Evolutionary conservation across 2,888 invertebrate genomes (phyloP).

Genomic region (Strigamia maritima): DNA sequence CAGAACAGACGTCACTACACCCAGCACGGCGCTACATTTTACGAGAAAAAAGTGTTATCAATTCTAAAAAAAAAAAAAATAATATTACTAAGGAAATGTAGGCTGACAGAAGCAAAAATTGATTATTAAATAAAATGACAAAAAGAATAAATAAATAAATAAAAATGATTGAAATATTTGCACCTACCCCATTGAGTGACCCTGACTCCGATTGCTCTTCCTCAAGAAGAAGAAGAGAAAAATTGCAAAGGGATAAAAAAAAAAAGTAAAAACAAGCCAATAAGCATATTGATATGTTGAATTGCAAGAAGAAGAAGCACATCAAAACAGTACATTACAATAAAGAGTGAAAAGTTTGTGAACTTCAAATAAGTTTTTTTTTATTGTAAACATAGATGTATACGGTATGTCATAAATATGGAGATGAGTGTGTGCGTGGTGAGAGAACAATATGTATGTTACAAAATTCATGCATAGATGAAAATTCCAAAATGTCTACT

Average conservation of each 20-base stretch:
- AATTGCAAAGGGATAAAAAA: not conserved
- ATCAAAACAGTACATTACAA: not conserved
- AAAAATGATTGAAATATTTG: constrained; percentile 9
- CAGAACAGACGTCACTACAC: not conserved
- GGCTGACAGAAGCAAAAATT: not conserved
- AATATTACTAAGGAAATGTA: not conserved
- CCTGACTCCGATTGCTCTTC: constrained; percentile 36
- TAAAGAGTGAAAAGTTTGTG: not conserved
- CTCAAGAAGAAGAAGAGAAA: constrained; percentile 35
- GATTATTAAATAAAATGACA: not conserved
- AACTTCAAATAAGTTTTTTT: not conserved
- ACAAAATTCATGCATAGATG: constrained; percentile 18
- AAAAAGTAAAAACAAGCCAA: constrained; percentile 17
- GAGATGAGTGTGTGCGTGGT: not conserved
- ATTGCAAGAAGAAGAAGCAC: constrained; percentile 20
- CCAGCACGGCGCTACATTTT: constrained; percentile 6
- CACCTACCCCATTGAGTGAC: constrained; percentile 35
- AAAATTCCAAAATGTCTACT: not conserved
- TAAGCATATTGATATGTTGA: constrained; percentile 4
- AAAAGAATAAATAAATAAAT: not conserved
- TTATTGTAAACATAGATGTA: not conserved
- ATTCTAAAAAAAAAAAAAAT: not conserved
- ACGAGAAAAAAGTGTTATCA: not conserved
- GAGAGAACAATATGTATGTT: not conserved
- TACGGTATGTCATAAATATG: not conserved